A percentile compares a stretch with the other conserved stretches of the same genome.
Conservation (phyloP, 2,113 vertebrate species). For the Dromiciops gliroides region DNA sequence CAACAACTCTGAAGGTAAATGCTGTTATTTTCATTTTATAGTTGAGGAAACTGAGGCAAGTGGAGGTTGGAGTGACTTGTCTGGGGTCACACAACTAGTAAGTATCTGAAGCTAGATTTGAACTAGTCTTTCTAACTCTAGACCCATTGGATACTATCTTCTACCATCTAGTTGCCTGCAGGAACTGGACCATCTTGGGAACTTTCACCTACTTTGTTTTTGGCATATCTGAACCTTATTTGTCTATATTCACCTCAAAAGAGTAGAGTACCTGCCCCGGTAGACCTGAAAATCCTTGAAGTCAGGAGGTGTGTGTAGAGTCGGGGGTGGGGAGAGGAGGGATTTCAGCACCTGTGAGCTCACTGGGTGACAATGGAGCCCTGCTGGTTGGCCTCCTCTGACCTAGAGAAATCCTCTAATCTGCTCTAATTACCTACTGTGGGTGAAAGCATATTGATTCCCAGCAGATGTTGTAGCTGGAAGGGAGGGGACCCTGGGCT, state of each 20-base stretch:
- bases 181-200: too few species aligned
- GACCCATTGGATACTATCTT: not conserved
- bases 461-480: conserved; percentile 36
- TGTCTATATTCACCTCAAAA: not conserved
- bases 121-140: not conserved
- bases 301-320: not conserved
- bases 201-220: not conserved
- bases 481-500: conserved; percentile 22
- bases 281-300: not conserved
- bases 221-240: not conserved
- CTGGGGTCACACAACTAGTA: not conserved
- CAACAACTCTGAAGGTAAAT: not conserved
- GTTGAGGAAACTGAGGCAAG: not conserved
- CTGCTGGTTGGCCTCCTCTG: not conserved
- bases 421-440: conserved; percentile 71
- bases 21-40: not conserved
- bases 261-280: not conserved
- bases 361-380: not conserved
- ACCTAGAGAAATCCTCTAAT: conserved; percentile 75
- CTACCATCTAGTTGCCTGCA: not conserved
- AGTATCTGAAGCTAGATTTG: not conserved
- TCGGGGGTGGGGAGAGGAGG: not conserved
- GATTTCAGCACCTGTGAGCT: conserved; percentile 1
- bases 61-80: not conserved
- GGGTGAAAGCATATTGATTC: conserved; percentile 9